Evolutionary conservation across 2,888 invertebrate genomes (phyloP), one percentile per base, ranked within the genome.

Genomic region (Heliconius sara): DNA sequence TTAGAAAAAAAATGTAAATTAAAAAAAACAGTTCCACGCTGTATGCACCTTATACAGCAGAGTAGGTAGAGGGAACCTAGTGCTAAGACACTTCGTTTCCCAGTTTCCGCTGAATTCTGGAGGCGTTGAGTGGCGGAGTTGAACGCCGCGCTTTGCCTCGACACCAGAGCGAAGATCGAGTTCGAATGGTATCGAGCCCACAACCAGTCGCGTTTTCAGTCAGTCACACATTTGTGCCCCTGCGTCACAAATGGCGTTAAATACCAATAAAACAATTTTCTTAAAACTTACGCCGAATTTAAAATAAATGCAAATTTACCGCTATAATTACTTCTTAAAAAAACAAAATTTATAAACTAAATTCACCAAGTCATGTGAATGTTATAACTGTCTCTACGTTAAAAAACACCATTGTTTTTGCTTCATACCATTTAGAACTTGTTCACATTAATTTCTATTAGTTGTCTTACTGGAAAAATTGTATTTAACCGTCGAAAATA

Each of bases 401-500:
- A 47, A 75, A 75, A 43, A 39, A 39, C 30, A 43, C 63, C 43
- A 75, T 75, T 75, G 63, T 75, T 22, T 30, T 27, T 27, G 30
- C 60, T 73, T 73, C 22, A 25, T 12, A 30, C n/a, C 43, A 75
- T 43, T 75, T 66, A 27, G 27, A 75, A 47, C 43, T 39, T 65
- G 25, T 75, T 75, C 75, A 25, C 63, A 60, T 60, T 39, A 27
- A 66, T 75, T 66, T 75, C 25, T 66, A 43, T 30, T 34, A 57
- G 67, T 66, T 39, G 30, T 34, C 30, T 22, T 39, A 73, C 63
- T 47, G 63, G 66, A 34, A 65, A 78, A 78, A 68, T 74, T 73
- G 19, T 74, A 25, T 67, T 74, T 27, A 63, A 63, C 43, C 25
- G 27, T 16, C 43, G 7, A 25, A 70, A 25, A 25, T 70, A 70